A percentile compares a stretch with the other conserved stretches of the same genome.
Evolutionary conservation across 2,113 vertebrate species (phyloP).

Genomic region (Daboia siamensis): DNA sequence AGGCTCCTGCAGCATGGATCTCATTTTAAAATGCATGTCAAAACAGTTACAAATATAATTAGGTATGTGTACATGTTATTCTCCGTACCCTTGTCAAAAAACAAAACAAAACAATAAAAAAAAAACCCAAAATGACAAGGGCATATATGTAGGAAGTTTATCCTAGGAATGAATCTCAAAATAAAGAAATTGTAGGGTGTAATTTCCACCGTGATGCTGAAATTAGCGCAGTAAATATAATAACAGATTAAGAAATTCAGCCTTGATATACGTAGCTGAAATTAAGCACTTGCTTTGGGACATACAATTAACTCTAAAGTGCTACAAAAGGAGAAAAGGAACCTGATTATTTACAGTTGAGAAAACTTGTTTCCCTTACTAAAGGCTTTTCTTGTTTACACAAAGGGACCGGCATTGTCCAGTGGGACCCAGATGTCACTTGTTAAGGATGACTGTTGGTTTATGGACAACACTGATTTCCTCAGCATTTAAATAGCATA

Average conservation of each 20-base stretch:
- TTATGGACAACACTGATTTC: neutral
- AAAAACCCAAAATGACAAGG: neutral
- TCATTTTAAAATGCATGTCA: slow-evolving; percentile 37
- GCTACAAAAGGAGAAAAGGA: fast-evolving
- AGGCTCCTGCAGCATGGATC: slow-evolving; percentile 40
- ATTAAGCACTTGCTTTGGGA: neutral
- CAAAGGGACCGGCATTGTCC: neutral
- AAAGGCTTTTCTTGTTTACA: neutral
- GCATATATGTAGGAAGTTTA: neutral
- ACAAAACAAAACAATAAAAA: too few species aligned
- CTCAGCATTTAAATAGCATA: neutral
- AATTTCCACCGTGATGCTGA: neutral
- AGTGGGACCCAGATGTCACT: neutral
- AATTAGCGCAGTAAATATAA: neutral
- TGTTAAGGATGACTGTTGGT: neutral
- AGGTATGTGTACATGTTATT: neutral
- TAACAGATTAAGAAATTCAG: neutral
- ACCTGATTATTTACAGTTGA: neutral
- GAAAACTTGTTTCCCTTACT: neutral
- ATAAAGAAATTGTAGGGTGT: neutral
- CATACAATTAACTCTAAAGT: neutral
- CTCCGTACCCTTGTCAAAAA: neutral
- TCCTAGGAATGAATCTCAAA: slow-evolving; percentile 31
- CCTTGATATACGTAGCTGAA: neutral
- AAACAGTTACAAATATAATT: slow-evolving; percentile 27